Percentiles rank a stretch among this genome's conserved stretches.
Evolutionary conservation across 2,797 vertebrate species (phyloP).

Genomic region (Cetoscarus ocellatus): DNA sequence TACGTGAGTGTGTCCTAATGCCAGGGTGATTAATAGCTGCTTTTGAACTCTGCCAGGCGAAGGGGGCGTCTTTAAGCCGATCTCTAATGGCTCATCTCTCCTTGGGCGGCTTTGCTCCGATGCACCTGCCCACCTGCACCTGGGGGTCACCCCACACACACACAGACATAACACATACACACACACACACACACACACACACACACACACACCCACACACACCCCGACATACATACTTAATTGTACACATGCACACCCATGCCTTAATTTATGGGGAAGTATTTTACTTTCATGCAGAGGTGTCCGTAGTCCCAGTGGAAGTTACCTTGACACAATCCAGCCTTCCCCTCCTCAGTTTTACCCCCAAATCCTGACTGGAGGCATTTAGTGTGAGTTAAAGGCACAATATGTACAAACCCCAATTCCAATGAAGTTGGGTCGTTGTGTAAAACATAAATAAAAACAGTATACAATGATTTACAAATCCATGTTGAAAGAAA

Average conservation of each 20-base stretch:
- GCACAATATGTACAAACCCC: too few relatives aligned
- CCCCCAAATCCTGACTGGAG: too few relatives aligned
- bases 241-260: constrained; percentile 27
- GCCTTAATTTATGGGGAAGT: constrained; percentile 47
- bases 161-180: constrained; percentile 2
- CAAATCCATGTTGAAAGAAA: too few relatives aligned
- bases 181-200: neutral
- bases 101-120: constrained; percentile 56
- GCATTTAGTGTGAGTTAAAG: too few relatives aligned
- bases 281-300: constrained; percentile 40
- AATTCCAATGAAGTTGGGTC: too few relatives aligned
- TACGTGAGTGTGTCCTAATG: constrained; percentile 39
- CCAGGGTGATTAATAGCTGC: constrained; percentile 79
- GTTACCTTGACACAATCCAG: constrained; percentile 28
- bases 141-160: constrained; percentile 36
- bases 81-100: constrained; percentile 77
- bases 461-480: too few relatives aligned
- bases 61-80: constrained; percentile 59
- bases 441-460: too few relatives aligned
- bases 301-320: constrained; percentile 30
- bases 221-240: too few relatives aligned
- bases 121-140: constrained; percentile 51
- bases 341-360: neutral
- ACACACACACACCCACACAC: constrained; percentile 8
- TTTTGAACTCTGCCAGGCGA: constrained; percentile 74